A percentile compares a stretch with the other conserved stretches of the same genome.
phyloP scores from a whole-genome alignment of 2,888 invertebrate species.

The Limnephilus rhombicus region DNA sequence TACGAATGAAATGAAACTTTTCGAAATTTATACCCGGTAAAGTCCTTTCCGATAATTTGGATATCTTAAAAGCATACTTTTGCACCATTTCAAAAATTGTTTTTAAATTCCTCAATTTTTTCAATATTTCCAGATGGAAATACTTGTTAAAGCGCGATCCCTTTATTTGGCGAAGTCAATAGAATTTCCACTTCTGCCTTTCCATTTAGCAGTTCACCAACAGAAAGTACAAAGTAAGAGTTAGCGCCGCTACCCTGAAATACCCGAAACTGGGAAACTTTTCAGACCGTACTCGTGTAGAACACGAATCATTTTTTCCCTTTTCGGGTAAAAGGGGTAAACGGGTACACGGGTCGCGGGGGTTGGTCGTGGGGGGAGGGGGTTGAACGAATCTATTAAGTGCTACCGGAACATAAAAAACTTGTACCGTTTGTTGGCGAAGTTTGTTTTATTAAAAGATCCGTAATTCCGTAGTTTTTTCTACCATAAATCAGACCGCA shows the following conservation, averaged over 20 bases:
- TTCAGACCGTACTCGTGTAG: conserved; percentile 20
- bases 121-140: background rate
- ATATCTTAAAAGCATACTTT: background rate
- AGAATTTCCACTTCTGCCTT: background rate
- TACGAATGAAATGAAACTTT: too few species aligned
- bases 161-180: background rate
- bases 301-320: conserved; percentile 36
- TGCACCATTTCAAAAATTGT: background rate
- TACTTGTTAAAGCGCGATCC: background rate
- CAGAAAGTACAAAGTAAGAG: background rate
- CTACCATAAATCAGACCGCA: conserved; percentile 31
- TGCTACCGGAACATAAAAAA: conserved; percentile 45
- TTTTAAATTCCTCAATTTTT: background rate
- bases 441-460: conserved; percentile 45
- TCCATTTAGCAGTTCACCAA: background rate
- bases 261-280: conserved; percentile 2
- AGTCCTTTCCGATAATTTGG: background rate
- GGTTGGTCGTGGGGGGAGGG: background rate
- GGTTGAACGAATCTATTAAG: conserved; percentile 44
- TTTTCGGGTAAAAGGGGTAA: conserved; percentile 16
- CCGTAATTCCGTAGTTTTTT: conserved; percentile 42
- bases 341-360: background rate
- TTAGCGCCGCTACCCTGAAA: background rate
- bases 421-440: conserved; percentile 41
- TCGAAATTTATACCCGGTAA: too few species aligned